Conservation (phyloP, 2,113 vertebrate genomes). For the Naja naja region DNA sequence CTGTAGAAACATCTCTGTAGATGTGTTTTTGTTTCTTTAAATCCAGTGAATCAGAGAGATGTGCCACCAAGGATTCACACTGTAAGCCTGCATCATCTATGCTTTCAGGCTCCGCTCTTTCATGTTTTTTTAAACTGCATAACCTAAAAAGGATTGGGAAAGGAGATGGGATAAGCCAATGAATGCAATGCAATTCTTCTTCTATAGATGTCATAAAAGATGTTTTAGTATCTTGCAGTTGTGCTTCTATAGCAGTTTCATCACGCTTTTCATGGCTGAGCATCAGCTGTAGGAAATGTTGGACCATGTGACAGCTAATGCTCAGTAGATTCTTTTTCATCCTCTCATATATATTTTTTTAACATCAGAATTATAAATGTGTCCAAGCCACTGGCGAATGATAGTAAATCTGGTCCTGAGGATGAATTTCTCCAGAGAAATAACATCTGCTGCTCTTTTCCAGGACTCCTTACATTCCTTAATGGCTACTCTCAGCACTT, state of each 20-base stretch:
- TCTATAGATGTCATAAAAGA: neutral
- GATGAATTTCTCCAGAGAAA: neutral
- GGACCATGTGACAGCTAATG: neutral
- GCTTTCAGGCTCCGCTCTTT: neutral
- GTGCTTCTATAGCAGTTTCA: neutral
- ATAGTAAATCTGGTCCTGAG: neutral
- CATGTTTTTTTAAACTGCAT: neutral
- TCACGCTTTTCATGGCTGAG: neutral
- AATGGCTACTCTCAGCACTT: slow-evolving; percentile 87
- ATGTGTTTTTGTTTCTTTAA: neutral
- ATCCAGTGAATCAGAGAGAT: neutral
- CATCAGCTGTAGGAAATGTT: neutral
- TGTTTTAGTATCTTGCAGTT: neutral
- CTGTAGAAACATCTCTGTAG: neutral
- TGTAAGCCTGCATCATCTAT: neutral
- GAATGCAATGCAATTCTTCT: neutral
- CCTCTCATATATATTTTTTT: neutral
- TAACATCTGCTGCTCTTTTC: slow-evolving; percentile 41
- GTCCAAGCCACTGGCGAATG: neutral
- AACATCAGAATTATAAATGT: neutral
- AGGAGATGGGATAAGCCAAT: neutral
- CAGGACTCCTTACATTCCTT: slow-evolving; percentile 90
- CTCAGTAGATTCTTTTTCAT: neutral
- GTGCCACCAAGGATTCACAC: neutral
- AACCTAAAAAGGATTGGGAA: neutral